Evolutionary conservation across 2,797 vertebrate species (phyloP), one percentile per base, ranked within the genome.

Genomic region (Sebastiscus albofasciatus): DNA sequence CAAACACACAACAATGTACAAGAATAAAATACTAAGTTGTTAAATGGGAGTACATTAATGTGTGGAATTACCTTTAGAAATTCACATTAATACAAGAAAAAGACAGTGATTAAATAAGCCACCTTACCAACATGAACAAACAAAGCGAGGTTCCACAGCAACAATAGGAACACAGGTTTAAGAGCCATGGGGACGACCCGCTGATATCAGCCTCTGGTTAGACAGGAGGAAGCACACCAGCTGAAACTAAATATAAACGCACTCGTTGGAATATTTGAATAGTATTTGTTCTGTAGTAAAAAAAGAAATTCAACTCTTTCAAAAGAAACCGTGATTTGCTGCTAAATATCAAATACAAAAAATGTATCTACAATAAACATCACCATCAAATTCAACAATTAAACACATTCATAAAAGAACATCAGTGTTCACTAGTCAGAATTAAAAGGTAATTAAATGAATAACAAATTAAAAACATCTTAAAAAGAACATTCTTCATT

Each of bases 161-260:
- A 14, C 36, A 84, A 26, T 2, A 82, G 16, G 81, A 24, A 8
- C 1, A 36, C 8, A 20, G 54, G 34, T 71, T 22, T 82, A 3
- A 60, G 66, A 81, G 88, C 92, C 94, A 94, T 94, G 86, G 74
- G 67, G 56, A 52, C n/a, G n/a, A 79, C 59, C 64, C 59, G 7
- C 67, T 31, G 64, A 34, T 65, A 13, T 54, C 77, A 75, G 75
- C 75, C n/a, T 13, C 64, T 58, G 55, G 36, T 59, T 12, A 1
- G 34, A 74, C 65, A 42, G 27, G 33, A 42, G 27, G 29, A 81
- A 84, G 61, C 60, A 34, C 77, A 61, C 52, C 61, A 49, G 39
- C 81, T 84, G 73, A 49, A 83, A 81, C 56, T 42, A 65, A 60
- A 81, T 1, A 59, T 4, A 67, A 55, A 67, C 6, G 33, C 1